phyloP scores from a whole-genome alignment of 2,888 invertebrate genomes.

The Congeria kusceri region DNA sequence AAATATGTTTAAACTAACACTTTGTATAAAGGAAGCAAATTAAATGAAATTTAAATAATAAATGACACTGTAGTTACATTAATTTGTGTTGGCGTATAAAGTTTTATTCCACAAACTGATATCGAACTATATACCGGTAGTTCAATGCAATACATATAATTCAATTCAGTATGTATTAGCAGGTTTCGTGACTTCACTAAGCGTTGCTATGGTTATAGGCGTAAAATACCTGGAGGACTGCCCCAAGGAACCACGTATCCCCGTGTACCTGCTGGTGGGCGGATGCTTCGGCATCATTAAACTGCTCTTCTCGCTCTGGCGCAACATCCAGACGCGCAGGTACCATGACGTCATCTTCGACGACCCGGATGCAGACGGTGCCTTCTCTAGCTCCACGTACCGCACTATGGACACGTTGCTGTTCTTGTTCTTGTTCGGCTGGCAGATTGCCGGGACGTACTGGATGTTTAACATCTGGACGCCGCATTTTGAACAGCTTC shows the following conservation, averaged over 20 bases:
- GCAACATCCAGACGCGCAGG: conserved; percentile 89
- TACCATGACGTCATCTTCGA: conserved; percentile 84
- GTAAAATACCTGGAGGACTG: conserved; percentile 93
- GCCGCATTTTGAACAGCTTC: conserved; percentile 90
- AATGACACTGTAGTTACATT: no score
- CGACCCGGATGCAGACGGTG: conserved; percentile 73
- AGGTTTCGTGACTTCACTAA: no score
- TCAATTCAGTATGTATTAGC: no score
- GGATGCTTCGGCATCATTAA: conserved; percentile 91
- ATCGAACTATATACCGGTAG: no score
- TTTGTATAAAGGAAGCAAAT: no score
- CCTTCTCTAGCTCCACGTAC: conserved; percentile 86
- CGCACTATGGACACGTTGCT: conserved; percentile 89
- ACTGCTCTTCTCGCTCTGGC: conserved; percentile 88
- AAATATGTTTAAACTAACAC: no score
- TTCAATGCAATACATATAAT: no score
- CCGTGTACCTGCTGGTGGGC: conserved; percentile 93
- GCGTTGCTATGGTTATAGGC: conserved; percentile 87
- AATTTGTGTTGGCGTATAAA: no score
- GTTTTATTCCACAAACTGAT: no score
- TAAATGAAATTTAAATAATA: no score
- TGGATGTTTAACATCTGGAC: conserved; percentile 92
- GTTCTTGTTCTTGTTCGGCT: conserved; percentile 89
- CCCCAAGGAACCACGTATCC: conserved; percentile 91
- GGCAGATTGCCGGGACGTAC: conserved; percentile 92